Evolutionary conservation across 1,140 invertebrate species (phyloP).

Genomic region (Drosophila truncata): DNA sequence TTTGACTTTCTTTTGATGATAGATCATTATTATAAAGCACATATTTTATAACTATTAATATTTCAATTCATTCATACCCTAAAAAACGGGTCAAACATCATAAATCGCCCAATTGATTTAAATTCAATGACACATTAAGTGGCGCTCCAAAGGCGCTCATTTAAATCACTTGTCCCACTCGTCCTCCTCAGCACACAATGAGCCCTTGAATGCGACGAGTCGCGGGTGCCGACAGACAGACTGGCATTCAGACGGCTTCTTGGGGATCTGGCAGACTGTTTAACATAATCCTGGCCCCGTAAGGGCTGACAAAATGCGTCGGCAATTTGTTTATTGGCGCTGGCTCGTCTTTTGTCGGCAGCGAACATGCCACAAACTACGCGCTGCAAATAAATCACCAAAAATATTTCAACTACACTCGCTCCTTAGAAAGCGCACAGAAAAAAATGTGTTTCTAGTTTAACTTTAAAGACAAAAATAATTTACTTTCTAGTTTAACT

Average conservation of each 20-base stretch:
- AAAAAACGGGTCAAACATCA: background rate
- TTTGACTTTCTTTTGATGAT: accelerated
- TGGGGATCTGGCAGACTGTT: conserved; percentile 54
- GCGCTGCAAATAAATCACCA: conserved; percentile 82
- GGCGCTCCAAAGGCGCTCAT: conserved; percentile 74
- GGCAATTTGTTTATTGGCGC: conserved; percentile 83
- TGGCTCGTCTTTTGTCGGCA: conserved; percentile 69
- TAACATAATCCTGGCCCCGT: conserved; percentile 78
- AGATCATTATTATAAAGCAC: background rate
- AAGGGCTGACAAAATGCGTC: conserved; percentile 78
- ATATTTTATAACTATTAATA: no score
- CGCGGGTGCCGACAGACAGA: conserved; percentile 25
- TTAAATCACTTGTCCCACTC: conserved; percentile 70
- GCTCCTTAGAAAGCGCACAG: conserved; percentile 44
- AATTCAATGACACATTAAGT: conserved; percentile 78
- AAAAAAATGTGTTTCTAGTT: background rate
- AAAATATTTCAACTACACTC: conserved; percentile 82
- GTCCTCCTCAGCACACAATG: conserved; percentile 17
- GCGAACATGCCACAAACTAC: conserved; percentile 82
- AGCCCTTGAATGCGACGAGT: conserved; percentile 30
- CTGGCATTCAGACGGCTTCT: conserved; percentile 28
- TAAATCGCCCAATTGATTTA: conserved; percentile 47
- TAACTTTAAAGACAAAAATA: no score
- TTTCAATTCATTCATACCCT: background rate
- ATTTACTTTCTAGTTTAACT: background rate